Evolutionary conservation across 2,888 invertebrate species (phyloP), one percentile per base, ranked within the genome.

Genomic region (Deladenus siricidicola): DNA sequence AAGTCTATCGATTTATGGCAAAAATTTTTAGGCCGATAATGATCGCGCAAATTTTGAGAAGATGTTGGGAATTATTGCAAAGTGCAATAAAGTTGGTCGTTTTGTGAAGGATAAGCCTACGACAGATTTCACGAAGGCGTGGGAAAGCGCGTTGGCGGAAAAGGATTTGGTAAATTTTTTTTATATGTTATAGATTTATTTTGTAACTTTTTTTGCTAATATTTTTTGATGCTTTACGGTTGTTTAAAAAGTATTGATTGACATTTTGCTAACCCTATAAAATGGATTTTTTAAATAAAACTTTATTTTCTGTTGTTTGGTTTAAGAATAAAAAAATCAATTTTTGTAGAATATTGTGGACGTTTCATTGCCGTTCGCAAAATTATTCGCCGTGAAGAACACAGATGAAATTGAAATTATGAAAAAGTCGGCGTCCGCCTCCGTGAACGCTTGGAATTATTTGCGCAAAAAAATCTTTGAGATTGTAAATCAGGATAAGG

Each of bases 391-490:
- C 4, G 87, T 89, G 0, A 98, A 98, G 82, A 96, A 98, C 80
- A 94, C 94, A 69, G 81, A 86, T 0, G 98, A 98, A 82, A 83
- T 96, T 58, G 85, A 86, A 53, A 87, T 88, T 8, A 86, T 94
- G 56, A 90, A 89, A 78, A 91, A 91, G 82, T 93, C 98, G 0
- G 89, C 89, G 72, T 83, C 88, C 79, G 90, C 91, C 14, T 89
- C 93, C 10, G 88, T 89, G 58, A 93, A 94, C 82, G 87, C 98
- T 17, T 98, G 93, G 80, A 89, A 88, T 52, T 93, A 90, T 81
- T 29, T 61, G 39, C 90, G 91, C 80, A 91, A 93, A 81, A 91
- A 96, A 82, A 89, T 98, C 68, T 92, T 96, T 88, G 93, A 93
- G 80, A 90, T 96, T 70, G 91, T 98, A 78, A 96, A 98, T 84